Evolutionary conservation across 2,888 invertebrate genomes (phyloP).

Genomic region (Lordiphosa andalusiaca): DNA sequence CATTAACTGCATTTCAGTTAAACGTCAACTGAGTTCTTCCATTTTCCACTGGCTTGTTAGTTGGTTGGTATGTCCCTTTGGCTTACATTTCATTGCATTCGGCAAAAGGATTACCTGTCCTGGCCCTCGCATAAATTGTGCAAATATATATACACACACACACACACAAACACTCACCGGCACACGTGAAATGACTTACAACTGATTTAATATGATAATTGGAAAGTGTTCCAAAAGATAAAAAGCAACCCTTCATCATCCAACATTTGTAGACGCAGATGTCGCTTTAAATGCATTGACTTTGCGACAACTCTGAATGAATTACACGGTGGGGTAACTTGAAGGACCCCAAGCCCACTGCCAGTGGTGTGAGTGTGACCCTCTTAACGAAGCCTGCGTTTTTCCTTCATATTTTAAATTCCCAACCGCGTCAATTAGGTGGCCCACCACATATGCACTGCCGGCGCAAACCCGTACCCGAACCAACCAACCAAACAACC

Average conservation of each 20-base stretch:
- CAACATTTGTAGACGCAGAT: constrained; percentile 18
- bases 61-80: constrained; percentile 10
- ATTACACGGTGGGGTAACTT: constrained; percentile 31
- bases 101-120: constrained; percentile 47
- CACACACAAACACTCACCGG: constrained; percentile 7
- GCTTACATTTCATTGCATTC: constrained; percentile 33
- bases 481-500: constrained; percentile 29
- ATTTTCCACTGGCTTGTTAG: constrained; percentile 1
- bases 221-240: constrained; percentile 50
- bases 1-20: constrained; percentile 55
- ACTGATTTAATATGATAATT: constrained; percentile 66
- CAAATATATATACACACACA: constrained; percentile 40
- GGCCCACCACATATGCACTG: constrained; percentile 14
- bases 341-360: constrained; percentile 28
- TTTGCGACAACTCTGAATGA: constrained; percentile 29
- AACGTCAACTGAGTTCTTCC: constrained; percentile 42
- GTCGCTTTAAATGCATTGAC: constrained; percentile 56
- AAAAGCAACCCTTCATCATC: constrained; percentile 28
- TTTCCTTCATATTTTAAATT: constrained; percentile 38
- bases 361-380: constrained; percentile 8
- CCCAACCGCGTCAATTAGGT: constrained; percentile 57
- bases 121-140: constrained; percentile 51
- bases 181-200: constrained; percentile 57
- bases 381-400: constrained; percentile 33
- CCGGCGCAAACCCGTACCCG: constrained; percentile 6